Conservation (phyloP, 2,888 invertebrate species). For the Ctenicera cuprea region DNA sequence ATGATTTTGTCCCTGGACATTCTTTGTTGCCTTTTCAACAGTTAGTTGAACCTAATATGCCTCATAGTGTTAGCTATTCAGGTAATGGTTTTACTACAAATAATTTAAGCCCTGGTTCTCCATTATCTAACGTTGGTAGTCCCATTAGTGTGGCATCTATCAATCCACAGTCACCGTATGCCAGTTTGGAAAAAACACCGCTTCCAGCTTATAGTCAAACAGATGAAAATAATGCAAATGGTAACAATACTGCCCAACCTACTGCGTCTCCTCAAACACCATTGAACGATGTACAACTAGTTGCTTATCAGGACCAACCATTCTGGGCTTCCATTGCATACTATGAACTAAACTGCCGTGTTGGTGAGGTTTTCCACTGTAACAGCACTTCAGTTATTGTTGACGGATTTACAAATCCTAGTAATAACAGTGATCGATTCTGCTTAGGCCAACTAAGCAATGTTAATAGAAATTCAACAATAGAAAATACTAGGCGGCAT, state of each 20-base stretch:
- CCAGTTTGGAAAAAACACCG: slow-evolving; percentile 90
- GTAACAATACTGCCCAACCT: slow-evolving; percentile 72
- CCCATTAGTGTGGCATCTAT: slow-evolving; percentile 78
- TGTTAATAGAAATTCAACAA: slow-evolving; percentile 98
- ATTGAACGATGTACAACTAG: slow-evolving; percentile 87
- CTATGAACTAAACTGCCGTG: slow-evolving; percentile 97
- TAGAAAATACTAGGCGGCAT: slow-evolving; percentile 98
- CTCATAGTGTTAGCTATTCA: slow-evolving; percentile 93
- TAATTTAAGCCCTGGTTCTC: slow-evolving; percentile 76
- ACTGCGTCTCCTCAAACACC: slow-evolving; percentile 58
- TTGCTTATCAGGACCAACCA: slow-evolving; percentile 93
- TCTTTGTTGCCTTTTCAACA: slow-evolving; percentile 92
- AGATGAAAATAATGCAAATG: slow-evolving; percentile 83
- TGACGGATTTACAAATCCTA: slow-evolving; percentile 99
- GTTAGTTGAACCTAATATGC: slow-evolving; percentile 92
- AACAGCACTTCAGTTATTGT: slow-evolving; percentile 94
- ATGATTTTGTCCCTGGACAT: slow-evolving; percentile 95
- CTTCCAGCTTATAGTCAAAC: slow-evolving; percentile 96
- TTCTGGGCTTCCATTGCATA: slow-evolving; percentile 99
- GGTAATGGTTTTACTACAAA: slow-evolving; percentile 85
- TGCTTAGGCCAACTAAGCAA: slow-evolving; percentile 98
- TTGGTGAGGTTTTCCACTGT: slow-evolving; percentile 97
- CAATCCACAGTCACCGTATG: slow-evolving; percentile 83
- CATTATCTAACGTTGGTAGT: slow-evolving; percentile 79
- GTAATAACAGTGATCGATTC: slow-evolving; percentile 96